phyloP scores from a whole-genome alignment of 2,888 invertebrate species.

The Eristalis pertinax region DNA sequence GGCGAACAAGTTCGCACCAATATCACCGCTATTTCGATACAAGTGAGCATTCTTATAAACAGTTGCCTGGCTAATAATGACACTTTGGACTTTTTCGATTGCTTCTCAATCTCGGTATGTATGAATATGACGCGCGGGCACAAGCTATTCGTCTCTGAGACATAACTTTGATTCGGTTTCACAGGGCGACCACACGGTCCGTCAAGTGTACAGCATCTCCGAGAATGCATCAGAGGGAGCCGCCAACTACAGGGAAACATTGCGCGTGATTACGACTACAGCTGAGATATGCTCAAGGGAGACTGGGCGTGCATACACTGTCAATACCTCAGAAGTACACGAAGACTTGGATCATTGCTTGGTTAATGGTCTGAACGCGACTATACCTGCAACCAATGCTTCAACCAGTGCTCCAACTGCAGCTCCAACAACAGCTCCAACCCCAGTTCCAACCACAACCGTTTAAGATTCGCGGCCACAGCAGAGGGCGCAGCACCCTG shows the following conservation, averaged over 20 bases:
- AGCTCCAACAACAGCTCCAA: no score
- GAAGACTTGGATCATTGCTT: conserved; percentile 75
- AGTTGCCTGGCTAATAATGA: conserved; percentile 72
- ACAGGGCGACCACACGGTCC: conserved; percentile 74
- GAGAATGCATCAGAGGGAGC: conserved; percentile 75
- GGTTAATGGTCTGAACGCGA: conserved; percentile 73
- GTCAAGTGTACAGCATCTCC: conserved; percentile 74
- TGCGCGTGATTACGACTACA: conserved; percentile 70
- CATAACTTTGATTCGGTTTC: background rate
- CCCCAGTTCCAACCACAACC: no score
- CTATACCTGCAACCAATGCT: conserved; percentile 20
- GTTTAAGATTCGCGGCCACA: no score
- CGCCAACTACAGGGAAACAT: conserved; percentile 61
- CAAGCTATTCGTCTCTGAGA: background rate
- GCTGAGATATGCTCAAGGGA: conserved; percentile 75
- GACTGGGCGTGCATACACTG: conserved; percentile 75
- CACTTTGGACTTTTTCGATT: conserved; percentile 75
- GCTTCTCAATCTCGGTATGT: conserved; percentile 75
- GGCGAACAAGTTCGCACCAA: conserved; percentile 67
- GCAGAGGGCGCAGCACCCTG: no score
- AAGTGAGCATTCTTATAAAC: conserved; percentile 73
- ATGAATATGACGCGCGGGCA: background rate
- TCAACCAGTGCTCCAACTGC: no score
- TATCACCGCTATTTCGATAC: conserved; percentile 73
- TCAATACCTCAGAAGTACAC: conserved; percentile 75